Conservation (phyloP, 2,888 invertebrate species). For the Acleris sparsana region DNA sequence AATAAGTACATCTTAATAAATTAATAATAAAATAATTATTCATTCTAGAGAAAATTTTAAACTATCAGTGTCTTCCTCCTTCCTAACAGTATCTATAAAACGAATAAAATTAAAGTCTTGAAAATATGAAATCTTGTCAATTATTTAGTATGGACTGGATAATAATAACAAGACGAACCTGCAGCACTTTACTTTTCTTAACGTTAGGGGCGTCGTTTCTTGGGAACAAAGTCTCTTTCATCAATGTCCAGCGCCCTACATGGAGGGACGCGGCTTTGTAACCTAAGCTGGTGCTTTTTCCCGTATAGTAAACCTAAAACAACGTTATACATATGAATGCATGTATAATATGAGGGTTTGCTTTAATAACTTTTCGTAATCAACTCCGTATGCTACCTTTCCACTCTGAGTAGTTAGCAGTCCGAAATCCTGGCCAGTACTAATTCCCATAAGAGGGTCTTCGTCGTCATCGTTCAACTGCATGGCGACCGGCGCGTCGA, state of each 20-base stretch:
- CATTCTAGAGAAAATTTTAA: no score
- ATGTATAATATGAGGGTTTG: neutral
- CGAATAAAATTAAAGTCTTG: no score
- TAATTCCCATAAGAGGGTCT: constrained; percentile 90
- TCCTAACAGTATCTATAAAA: no score
- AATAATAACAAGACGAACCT: constrained; percentile 50
- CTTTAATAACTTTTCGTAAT: neutral
- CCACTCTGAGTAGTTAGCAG: constrained; percentile 92
- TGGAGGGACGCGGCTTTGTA: constrained; percentile 86
- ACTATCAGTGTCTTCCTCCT: no score
- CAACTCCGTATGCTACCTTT: constrained; percentile 80
- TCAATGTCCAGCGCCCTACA: constrained; percentile 85
- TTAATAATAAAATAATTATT: no score
- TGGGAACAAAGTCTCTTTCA: constrained; percentile 77
- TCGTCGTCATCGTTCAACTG: constrained; percentile 86
- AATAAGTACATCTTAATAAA: no score
- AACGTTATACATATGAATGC: neutral
- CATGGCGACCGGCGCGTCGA: constrained; percentile 80
- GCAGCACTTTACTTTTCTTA: constrained; percentile 67
- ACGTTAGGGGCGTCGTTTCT: constrained; percentile 65
- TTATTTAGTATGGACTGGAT: no score
- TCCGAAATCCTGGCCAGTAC: constrained; percentile 95
- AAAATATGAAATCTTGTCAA: no score
- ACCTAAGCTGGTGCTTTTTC: constrained; percentile 93
- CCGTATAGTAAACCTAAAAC: constrained; percentile 89